A percentile compares a stretch with the other conserved stretches of the same genome.
Conservation (phyloP, 2,113 vertebrate genomes). For the Cynocephalus volans region DNA sequence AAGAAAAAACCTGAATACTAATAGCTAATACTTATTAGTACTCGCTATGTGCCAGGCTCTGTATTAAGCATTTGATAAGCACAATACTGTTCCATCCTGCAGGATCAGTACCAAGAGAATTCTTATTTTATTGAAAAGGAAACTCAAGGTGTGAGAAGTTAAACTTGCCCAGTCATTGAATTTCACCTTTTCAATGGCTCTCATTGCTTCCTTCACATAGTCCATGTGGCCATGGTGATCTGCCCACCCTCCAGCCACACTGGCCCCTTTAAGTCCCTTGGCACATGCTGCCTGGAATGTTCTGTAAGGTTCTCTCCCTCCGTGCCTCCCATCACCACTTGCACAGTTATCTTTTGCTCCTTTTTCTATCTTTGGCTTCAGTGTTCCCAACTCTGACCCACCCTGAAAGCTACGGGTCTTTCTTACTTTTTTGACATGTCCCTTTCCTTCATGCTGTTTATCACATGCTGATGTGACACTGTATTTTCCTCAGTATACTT, state of each 20-base stretch:
- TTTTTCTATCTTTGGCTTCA: neutral
- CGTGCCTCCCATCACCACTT: no score
- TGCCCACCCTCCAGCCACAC: neutral
- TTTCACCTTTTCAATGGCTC: neutral
- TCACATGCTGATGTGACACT: neutral
- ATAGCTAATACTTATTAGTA: neutral
- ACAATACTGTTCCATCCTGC: no score
- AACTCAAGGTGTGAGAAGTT: neutral
- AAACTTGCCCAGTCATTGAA: neutral
- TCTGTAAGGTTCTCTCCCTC: neutral
- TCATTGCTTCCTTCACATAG: neutral
- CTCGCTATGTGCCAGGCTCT: neutral
- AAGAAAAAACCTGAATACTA: neutral
- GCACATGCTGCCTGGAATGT: neutral
- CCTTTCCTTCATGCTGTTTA: neutral
- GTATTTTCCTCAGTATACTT: rapidly evolving
- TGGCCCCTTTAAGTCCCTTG: neutral
- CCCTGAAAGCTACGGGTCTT: neutral
- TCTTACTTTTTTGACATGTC: neutral
- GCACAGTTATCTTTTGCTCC: neutral
- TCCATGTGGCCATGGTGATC: no score
- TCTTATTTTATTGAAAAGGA: neutral
- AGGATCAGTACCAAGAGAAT: neutral
- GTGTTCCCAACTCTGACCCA: neutral
- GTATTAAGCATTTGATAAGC: neutral